Evolutionary conservation across 92 coral and sea anemone species (phyloP).

Genomic region (Virgularia gustaviana): DNA sequence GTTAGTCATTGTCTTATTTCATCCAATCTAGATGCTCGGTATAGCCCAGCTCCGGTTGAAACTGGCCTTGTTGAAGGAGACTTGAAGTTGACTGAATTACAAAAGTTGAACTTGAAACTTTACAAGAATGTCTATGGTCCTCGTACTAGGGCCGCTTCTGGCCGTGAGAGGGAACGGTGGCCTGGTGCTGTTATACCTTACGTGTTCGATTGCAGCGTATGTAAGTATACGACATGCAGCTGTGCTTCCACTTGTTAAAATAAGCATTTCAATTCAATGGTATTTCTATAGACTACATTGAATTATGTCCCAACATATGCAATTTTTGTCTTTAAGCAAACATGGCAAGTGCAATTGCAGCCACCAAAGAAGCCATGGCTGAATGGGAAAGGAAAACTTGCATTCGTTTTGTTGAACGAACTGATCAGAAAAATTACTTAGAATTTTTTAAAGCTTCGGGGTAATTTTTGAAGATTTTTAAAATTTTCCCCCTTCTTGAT

Average conservation of each 20-base stretch:
- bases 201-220: slow-evolving; percentile 70
- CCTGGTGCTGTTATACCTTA: slow-evolving; percentile 66
- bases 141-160: slow-evolving; percentile 43
- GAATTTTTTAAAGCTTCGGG: slow-evolving; percentile 81
- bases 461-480: slow-evolving; percentile 51
- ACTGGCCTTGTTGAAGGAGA: slow-evolving; percentile 73
- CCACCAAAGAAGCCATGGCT: slow-evolving; percentile 57
- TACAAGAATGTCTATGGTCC: slow-evolving; percentile 49
- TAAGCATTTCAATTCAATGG: neutral
- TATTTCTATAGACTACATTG: neutral
- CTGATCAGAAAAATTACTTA: slow-evolving; percentile 67
- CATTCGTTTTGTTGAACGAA: slow-evolving; percentile 67
- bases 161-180: slow-evolving; percentile 65
- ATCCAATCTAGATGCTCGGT: slow-evolving; percentile 17
- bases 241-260: neutral
- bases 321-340: too few species aligned
- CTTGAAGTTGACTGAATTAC: slow-evolving; percentile 66
- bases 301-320: too few species aligned
- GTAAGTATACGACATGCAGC: too few species aligned
- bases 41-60: slow-evolving; percentile 44
- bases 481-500: neutral
- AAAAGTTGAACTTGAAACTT: slow-evolving; percentile 57
- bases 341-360: slow-evolving; percentile 58
- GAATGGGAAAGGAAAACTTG: slow-evolving; percentile 74
- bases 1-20: too few species aligned